A percentile compares a stretch with the other conserved stretches of the same genome.
These are phyloP conservation scores for Notamacropus eugenii DNA, from an alignment of 2,797 vertebrate species.

Conservation along the genomic window DNA sequence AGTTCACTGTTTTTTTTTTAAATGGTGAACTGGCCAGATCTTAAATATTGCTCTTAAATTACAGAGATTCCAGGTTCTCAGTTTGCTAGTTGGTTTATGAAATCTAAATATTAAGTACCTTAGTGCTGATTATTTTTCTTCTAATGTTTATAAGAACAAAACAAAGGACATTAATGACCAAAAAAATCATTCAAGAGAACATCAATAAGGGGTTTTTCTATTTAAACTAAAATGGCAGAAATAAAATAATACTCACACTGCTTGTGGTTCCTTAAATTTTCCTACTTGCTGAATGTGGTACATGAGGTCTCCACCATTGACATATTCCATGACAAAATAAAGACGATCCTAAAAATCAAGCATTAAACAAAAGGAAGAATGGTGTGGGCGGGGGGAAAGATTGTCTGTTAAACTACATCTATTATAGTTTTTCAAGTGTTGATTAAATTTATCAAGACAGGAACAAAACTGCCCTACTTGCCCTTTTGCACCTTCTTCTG, in stretches of 20 bases:
- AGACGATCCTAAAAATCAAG: constrained; percentile 90
- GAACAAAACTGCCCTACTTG: neutral
- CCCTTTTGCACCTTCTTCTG: neutral
- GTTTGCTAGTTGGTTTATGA: neutral
- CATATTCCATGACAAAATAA: constrained; percentile 99
- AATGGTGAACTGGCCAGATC: neutral
- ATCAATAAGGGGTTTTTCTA: neutral
- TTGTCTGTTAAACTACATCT: neutral
- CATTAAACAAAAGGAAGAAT: neutral
- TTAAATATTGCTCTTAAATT: neutral
- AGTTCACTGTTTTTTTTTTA: neutral
- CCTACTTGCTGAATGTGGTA: constrained; percentile 91
- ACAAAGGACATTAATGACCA: neutral
- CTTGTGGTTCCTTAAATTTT: constrained; percentile 98
- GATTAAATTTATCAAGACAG: neutral
- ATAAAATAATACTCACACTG: constrained; percentile 91
- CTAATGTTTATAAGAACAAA: neutral
- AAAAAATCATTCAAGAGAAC: neutral
- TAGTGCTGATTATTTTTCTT: neutral
- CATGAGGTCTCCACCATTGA: constrained; percentile 98
- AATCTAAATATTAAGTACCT: neutral
- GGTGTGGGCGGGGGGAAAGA: neutral
- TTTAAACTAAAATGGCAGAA: constrained; percentile 1
- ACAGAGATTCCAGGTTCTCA: neutral
- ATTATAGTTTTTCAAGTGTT: neutral